Percentiles rank a stretch among this genome's conserved stretches.
Conservation (phyloP, 2,888 invertebrate species). For the Ochlodes sylvanus region DNA sequence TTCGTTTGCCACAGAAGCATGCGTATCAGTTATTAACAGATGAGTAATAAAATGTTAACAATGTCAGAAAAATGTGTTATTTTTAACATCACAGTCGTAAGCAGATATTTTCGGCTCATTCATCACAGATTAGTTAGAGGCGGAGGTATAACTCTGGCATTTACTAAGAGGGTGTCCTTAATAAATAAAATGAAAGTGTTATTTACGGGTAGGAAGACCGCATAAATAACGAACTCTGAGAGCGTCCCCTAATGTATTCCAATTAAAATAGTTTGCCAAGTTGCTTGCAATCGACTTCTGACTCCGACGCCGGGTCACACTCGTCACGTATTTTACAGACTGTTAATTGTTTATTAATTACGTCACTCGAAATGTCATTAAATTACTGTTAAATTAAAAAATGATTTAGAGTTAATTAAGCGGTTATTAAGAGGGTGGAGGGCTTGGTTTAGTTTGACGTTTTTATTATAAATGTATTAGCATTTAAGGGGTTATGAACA, state of each 20-base stretch:
- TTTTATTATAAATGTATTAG: too few species aligned
- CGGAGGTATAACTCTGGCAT: neutral
- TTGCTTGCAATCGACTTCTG: conserved; percentile 33
- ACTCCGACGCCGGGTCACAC: conserved; percentile 41
- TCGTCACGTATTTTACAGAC: conserved; percentile 52
- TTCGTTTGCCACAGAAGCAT: too few species aligned
- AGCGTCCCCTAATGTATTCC: conserved; percentile 26
- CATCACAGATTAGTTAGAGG: neutral
- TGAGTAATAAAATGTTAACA: too few species aligned
- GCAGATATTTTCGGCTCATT: neutral
- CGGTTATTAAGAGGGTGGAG: conserved; percentile 4
- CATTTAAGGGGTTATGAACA: too few species aligned
- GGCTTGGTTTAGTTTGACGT: too few species aligned
- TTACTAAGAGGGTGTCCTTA: conserved; percentile 16
- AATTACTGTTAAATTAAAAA: conserved; percentile 30
- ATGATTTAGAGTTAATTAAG: conserved; percentile 11
- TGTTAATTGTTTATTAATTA: conserved; percentile 58
- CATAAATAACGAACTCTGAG: conserved; percentile 24
- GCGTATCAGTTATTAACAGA: neutral
- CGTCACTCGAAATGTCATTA: conserved; percentile 16
- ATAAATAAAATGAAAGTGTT: conserved; percentile 29
- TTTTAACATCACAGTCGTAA: neutral
- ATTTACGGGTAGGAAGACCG: conserved; percentile 18
- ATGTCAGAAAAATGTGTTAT: neutral
- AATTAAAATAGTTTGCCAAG: conserved; percentile 34